Evolutionary conservation across 1,140 invertebrate species (phyloP).

Genomic region (Tenebrio molitor): DNA sequence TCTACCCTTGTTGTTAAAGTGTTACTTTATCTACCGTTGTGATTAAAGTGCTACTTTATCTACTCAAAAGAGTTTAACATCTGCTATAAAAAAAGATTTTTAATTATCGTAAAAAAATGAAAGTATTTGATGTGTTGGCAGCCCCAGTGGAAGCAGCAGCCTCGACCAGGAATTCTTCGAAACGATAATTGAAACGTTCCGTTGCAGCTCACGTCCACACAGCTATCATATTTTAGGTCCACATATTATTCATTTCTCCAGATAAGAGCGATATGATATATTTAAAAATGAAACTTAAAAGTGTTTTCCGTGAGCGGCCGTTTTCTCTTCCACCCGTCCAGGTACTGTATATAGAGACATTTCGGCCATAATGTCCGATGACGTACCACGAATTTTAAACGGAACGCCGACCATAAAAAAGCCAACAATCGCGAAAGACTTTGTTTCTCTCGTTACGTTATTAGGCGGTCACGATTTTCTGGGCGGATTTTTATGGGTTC

Average conservation of each 20-base stretch:
- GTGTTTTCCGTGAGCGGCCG: conserved; percentile 29
- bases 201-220: conserved; percentile 25
- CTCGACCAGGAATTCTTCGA: conserved; percentile 27
- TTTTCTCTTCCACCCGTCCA: not conserved
- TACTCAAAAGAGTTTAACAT: too few relatives aligned
- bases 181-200: conserved; percentile 38
- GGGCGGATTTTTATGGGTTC: conserved; percentile 40
- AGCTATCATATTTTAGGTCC: conserved; percentile 37
- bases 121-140: too few relatives aligned
- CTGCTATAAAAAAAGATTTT: too few relatives aligned
- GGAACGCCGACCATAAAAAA: conserved; percentile 2
- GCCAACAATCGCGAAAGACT: conserved; percentile 38
- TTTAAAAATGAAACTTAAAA: conserved; percentile 37
- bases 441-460: conserved; percentile 43
- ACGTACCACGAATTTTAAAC: conserved; percentile 36
- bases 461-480: conserved; percentile 48
- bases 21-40: too few relatives aligned
- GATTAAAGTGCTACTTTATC: too few relatives aligned
- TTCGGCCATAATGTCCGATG: conserved; percentile 20
- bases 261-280: conserved; percentile 29
- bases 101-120: too few relatives aligned
- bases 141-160: too few relatives aligned
- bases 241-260: conserved; percentile 40
- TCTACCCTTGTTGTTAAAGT: too few relatives aligned
- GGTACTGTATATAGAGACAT: conserved; percentile 25